Base-by-base conservation (phyloP, 2,888 invertebrate species). In the Leptura quadrifasciata region DNA sequence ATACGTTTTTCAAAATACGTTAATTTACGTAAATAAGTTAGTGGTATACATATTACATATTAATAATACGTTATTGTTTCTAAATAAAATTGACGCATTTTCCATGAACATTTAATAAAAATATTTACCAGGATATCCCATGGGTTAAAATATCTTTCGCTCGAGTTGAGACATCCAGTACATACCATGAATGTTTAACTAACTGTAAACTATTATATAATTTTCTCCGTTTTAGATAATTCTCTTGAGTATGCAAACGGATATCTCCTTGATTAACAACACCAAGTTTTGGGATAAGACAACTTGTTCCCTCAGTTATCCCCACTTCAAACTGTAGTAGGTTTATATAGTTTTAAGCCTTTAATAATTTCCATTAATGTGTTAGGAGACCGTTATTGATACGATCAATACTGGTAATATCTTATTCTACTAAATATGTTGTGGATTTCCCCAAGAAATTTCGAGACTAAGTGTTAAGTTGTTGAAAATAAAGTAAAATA, bases 251-350 rank as follows among this genome's bases (percentile, higher is more conserved):
- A n/a, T 15, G 0, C 15, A 47, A 47, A 47, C 15, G 47, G 15
- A n/a, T 47, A 47, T 47, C 47, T 47, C 47, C 47, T 47, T 47
- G 47, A 47, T 47, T 47, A 47, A 47, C 47, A 47, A 47, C 47
- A 47, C 47, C 15, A 47, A 47, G n/a, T 47, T 47, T n/a, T 0
- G 47, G 47, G 47, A 12, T 47, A 47, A 47, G n/a, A 47, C 47
- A 47, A 47, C 47, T 47, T 47, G 47, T 47, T 47, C 47, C 0
- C n/a, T 15, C 47, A n/a, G 3, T 47, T 47, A 47, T 47, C 47
- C n/a, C n/a, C 47, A 2, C n/a, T 47, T 47, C 4, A 47, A 47
- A n/a, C 2, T 47, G 47, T 47, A n/a, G 47, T n/a, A 47, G 47
- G 47, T 47, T 47, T 47, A 47, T 47, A 47, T 47, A 47, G 47